Conservation (phyloP, 1,140 invertebrate genomes). For the Lasioglossum baleicum region DNA sequence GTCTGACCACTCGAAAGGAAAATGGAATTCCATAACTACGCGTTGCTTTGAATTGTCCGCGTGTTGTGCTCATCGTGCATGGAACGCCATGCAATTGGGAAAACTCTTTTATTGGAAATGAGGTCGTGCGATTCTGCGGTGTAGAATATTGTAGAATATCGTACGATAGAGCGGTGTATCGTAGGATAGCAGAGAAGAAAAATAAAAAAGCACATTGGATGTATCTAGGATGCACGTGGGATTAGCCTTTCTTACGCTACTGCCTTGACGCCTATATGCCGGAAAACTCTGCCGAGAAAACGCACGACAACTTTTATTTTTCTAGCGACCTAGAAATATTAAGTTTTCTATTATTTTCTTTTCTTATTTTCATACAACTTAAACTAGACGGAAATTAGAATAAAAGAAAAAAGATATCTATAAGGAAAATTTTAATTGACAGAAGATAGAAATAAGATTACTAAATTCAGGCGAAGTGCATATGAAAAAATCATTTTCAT, state of each 20-base stretch:
- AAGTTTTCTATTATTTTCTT: no score
- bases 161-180: not conserved
- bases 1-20: slow-evolving; percentile 39
- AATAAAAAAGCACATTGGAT: no score
- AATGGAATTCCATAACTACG: slow-evolving; percentile 46
- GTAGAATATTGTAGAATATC: not conserved
- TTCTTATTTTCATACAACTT: no score
- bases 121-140: slow-evolving; percentile 19
- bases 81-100: slow-evolving; percentile 9
- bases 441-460: no score
- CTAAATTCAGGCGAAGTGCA: no score
- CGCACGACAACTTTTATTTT: not conserved
- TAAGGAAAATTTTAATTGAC: no score
- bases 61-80: slow-evolving; percentile 7
- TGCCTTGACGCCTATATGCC: slow-evolving; percentile 8
- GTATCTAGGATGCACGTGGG: slow-evolving; percentile 26
- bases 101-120: slow-evolving; percentile 30
- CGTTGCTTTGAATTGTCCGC: slow-evolving; percentile 27
- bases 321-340: no score
- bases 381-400: no score
- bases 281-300: slow-evolving; percentile 16
- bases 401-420: no score
- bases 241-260: slow-evolving; percentile 2
- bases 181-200: not conserved
- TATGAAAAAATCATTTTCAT: no score